phyloP scores from a whole-genome alignment of 1,140 invertebrate species.

The Eueides isabella region DNA sequence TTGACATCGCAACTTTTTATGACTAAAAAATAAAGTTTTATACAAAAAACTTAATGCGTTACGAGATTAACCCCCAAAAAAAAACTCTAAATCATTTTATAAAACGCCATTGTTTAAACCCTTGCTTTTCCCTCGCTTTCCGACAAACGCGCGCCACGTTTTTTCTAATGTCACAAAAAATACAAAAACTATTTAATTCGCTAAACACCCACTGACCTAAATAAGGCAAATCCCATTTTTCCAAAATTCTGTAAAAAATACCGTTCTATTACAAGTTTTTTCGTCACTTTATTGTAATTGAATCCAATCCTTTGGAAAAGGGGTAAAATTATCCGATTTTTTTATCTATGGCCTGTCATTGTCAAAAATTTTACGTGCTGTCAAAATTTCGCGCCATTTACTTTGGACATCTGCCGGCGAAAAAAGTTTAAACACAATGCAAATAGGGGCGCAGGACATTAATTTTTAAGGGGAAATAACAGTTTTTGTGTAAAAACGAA shows the following conservation, averaged over 20 bases:
- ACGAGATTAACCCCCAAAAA: slow-evolving; percentile 59
- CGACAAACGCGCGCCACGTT: slow-evolving; percentile 71
- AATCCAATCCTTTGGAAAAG: slow-evolving; percentile 80
- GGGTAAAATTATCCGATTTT: slow-evolving; percentile 73
- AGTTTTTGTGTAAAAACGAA: slow-evolving; percentile 72
- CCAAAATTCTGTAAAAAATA: slow-evolving; percentile 68
- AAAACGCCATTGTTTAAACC: slow-evolving; percentile 77
- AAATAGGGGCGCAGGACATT: slow-evolving; percentile 78
- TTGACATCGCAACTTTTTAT: slow-evolving; percentile 53
- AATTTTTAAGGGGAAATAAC: slow-evolving; percentile 78
- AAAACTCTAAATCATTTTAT: slow-evolving; percentile 74
- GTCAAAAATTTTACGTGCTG: slow-evolving; percentile 76
- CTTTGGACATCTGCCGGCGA: slow-evolving; percentile 71
- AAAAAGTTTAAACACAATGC: slow-evolving; percentile 78
- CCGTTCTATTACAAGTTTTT: slow-evolving; percentile 71
- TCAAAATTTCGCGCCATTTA: slow-evolving; percentile 81
- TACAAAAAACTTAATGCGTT: slow-evolving; percentile 65
- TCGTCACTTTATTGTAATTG: slow-evolving; percentile 60
- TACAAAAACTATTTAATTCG: slow-evolving; percentile 65
- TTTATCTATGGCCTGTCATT: slow-evolving; percentile 61
- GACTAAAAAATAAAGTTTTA: slow-evolving; percentile 54
- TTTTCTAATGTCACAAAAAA: slow-evolving; percentile 54
- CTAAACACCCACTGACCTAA: slow-evolving; percentile 76
- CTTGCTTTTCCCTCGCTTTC: slow-evolving; percentile 62
- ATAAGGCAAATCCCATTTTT: slow-evolving; percentile 67